Base-by-base conservation (phyloP, 1,140 invertebrate genomes). In the Aphaenogaster rudis region DNA sequence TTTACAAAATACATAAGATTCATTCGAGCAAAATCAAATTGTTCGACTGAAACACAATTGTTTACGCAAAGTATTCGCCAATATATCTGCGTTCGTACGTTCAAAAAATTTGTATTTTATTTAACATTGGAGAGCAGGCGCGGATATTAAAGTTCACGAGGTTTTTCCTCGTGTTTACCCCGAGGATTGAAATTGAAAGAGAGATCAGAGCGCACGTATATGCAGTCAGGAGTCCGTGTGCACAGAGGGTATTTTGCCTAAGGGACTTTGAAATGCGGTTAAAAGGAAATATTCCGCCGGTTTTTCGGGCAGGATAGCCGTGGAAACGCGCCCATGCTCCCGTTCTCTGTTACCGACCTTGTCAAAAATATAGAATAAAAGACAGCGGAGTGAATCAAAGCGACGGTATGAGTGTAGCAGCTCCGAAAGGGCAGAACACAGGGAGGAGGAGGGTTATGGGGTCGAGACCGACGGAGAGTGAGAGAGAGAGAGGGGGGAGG, bases 361-460 rank as follows among this genome's bases (percentile, higher is more conserved):
- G 84, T 86, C 72, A 64, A 79, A 86, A 86, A 86, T 79, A 86
- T 48, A 33, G 80, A 61, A 74, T 76, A 74, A 84, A 84, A 76
- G 69, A 84, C 54, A 45, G 45, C 42, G 69, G 57, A 84, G 80
- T 84, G 69, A 84, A 84, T 84, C 80, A 84, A 84, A 84, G 80
- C 69, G 69, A 84, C 48, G 54, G 54, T 59, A 74, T 28, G 42
- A 82, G 54, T 50, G 39, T 71, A 81, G n/a, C 39, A 72, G 28
- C 11, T 52, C 8, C 13, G 77, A 39, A 52, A 69, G 33, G 6
- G 36, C 15, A 39, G 17, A 48, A 67, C 9, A 21, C 13, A 8
- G 2, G 2, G 11, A 36, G 50, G 11, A 52, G 57, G 48, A 61
- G 71, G 59, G 9, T 11, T 59, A 11, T 5, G 54, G 13, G 28